Evolutionary conservation across 2,113 vertebrate species (phyloP), one percentile per base, ranked within the genome.

Genomic region (Atrichornis clamosus): DNA sequence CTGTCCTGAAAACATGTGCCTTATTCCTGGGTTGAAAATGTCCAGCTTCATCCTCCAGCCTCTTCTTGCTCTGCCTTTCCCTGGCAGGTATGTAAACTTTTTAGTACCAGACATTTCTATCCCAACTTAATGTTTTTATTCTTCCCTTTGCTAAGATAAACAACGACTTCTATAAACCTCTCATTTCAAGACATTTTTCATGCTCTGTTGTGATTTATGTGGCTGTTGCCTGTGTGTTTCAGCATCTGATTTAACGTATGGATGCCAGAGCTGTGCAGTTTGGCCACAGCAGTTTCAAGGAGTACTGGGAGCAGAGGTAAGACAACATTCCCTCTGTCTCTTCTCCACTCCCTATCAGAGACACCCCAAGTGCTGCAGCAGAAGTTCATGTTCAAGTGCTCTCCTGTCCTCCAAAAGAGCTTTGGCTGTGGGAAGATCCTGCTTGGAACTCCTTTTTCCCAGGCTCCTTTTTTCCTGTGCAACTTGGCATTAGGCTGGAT

Each of bases 331-430:
- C 14, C 21, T n/a, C 26, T 39, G 28, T 50, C 10, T 18, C 21
- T 35, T 52, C 21, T 42, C 35, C 12, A 5, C 32, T 16, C 11
- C 20, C 50, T 59, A 35, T 23, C 21, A 44, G 14, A 49, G 15
- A 28, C 28, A 58, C 21, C 13, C 28, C 9, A 1, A 13, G 60
- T 32, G 35, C 58, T 56, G 21, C 49, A 65, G 59, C 14, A 67
- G 44, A 63, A 77, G 5, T 16, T 50, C n/a, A 13, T 7, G 11
- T 26, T 46, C 21, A 67, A 18, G 16, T 42, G n/a, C 16, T 50
- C 0, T 0, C 11, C 58, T 41, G 27, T 30, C 32, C n/a, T 49
- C 56, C 2, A 0, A 44, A 44, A 64, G 37, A 47, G 10, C 17
- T 42, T 49, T 44, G 68, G 28, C 9, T 24, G 18, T 16, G 70